Conservation (phyloP, 2,888 invertebrate genomes). For the Scaptodrosophila latifasciaeformis region DNA sequence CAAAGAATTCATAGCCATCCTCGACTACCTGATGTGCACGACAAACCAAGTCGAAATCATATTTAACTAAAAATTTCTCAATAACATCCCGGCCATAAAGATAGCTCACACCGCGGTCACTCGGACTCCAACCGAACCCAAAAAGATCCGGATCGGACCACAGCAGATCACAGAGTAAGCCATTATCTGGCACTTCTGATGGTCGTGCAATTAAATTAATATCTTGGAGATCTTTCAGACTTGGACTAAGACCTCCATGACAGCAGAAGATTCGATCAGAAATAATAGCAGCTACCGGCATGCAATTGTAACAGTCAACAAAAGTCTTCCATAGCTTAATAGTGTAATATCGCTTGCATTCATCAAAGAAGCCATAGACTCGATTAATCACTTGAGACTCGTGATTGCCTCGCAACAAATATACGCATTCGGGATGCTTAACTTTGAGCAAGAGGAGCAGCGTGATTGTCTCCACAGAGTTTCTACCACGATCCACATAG, state of each 20-base stretch:
- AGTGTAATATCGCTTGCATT: constrained; percentile 93
- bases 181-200: constrained; percentile 96
- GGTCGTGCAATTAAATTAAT: constrained; percentile 96
- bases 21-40: constrained; percentile 98
- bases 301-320: constrained; percentile 86
- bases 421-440: constrained; percentile 21
- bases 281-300: constrained; percentile 88
- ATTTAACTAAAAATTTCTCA: constrained; percentile 79
- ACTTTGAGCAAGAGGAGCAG: constrained; percentile 29
- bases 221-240: constrained; percentile 95
- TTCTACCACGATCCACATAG: constrained; percentile 39
- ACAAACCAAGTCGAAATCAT: constrained; percentile 98
- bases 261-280: constrained; percentile 85
- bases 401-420: constrained; percentile 39
- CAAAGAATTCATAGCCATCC: constrained; percentile 96
- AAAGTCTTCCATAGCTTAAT: constrained; percentile 99
- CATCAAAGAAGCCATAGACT: constrained; percentile 86
- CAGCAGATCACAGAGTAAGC: constrained; percentile 92
- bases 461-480: constrained; percentile 33
- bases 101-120: constrained; percentile 97
- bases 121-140: constrained; percentile 98
- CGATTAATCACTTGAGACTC: constrained; percentile 87
- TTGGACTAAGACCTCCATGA: constrained; percentile 87
- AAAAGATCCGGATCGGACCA: constrained; percentile 98
- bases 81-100: constrained; percentile 93